Evolutionary conservation across 2,888 invertebrate genomes (phyloP).

Genomic region (Sicus ferrugineus): DNA sequence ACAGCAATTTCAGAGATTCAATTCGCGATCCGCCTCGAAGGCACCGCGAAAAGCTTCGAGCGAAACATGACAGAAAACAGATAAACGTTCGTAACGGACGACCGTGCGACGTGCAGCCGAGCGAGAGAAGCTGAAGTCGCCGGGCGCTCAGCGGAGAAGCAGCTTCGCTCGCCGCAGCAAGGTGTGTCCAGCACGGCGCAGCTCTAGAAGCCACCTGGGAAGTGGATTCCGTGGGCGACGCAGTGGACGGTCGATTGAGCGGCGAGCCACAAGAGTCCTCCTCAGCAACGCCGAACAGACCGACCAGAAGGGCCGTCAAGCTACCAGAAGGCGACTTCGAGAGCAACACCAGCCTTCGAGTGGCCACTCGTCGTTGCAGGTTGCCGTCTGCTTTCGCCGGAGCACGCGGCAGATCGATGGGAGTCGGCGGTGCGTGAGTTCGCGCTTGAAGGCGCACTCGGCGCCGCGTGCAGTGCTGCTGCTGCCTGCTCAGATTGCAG

Average conservation of each 20-base stretch:
- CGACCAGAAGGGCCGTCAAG: background rate
- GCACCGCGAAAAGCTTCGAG: background rate
- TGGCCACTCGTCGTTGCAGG: background rate
- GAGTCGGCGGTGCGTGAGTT: background rate
- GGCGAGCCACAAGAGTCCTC: background rate
- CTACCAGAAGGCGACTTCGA: no score
- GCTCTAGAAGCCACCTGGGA: slow-evolving; percentile 18
- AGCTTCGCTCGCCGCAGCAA: slow-evolving; percentile 33
- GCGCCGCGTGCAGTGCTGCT: background rate
- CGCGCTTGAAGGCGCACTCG: background rate
- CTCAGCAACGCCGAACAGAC: background rate
- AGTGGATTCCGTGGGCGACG: slow-evolving; percentile 8
- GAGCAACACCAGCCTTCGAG: slow-evolving; percentile 1
- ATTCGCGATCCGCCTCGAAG: background rate
- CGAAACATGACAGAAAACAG: background rate
- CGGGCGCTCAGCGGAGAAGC: background rate
- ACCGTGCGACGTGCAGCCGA: background rate
- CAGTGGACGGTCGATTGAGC: background rate
- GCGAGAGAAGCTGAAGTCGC: background rate
- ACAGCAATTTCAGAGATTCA: background rate
- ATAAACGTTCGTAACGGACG: background rate
- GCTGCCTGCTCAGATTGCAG: background rate
- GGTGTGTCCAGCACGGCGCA: slow-evolving; percentile 37
- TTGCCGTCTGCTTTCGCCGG: background rate
- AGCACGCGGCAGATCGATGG: slow-evolving; percentile 30